Percentiles rank a stretch among this genome's conserved stretches.
Conservation (phyloP, 2,888 invertebrate genomes). For the Cantharis lateralis region DNA sequence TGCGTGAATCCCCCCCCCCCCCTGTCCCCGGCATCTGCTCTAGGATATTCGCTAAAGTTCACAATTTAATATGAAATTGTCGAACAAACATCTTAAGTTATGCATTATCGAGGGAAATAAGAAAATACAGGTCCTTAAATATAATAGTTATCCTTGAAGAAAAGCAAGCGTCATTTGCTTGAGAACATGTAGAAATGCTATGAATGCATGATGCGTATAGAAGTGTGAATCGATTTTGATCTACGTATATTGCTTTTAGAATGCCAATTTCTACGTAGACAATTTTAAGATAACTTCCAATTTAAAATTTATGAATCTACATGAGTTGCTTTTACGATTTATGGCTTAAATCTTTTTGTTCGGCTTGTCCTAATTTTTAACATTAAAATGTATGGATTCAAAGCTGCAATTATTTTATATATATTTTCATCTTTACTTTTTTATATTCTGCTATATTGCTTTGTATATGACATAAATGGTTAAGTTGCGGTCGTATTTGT, state of each 20-base stretch:
- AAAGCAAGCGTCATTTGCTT: conserved; percentile 12
- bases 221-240: conserved; percentile 8
- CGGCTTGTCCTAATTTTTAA: not conserved
- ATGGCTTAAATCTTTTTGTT: not conserved
- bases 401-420: not conserved
- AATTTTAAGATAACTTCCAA: not conserved
- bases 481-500: conserved; percentile 6
- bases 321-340: not conserved
- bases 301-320: not conserved
- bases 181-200: conserved; percentile 13
- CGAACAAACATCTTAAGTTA: not conserved
- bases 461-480: conserved; percentile 12
- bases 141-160: not conserved
- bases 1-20: not conserved
- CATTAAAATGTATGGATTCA: not conserved
- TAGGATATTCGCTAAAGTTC: not conserved
- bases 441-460: conserved; percentile 1
- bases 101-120: not conserved
- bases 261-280: conserved; percentile 13
- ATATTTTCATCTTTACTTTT: not conserved
- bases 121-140: not conserved
- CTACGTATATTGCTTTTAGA: conserved; percentile 15
- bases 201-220: conserved; percentile 15
- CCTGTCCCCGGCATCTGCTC: not conserved
- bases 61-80: not conserved